These are phyloP conservation scores for Tetranychus truncatus DNA, from an alignment of 2,888 invertebrate species.

Conservation along the genomic window DNA sequence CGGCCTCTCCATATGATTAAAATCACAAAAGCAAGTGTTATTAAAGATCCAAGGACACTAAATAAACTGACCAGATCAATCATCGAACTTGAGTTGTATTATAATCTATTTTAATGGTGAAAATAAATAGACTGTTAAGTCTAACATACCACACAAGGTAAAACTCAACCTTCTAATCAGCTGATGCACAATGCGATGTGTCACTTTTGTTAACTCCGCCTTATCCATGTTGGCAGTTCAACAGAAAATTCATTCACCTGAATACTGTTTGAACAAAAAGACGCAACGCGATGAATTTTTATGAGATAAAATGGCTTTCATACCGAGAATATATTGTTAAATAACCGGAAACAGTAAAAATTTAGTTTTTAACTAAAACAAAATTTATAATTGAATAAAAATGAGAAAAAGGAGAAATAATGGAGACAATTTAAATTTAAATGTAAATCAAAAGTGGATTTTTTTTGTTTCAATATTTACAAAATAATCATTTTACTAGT, in stretches of 20 bases:
- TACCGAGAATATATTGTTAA: not conserved
- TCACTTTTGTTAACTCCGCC: not conserved
- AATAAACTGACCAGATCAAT: not conserved
- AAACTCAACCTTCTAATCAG: not conserved
- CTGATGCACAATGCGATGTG: not conserved
- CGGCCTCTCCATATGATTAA: not conserved
- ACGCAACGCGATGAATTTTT: too few relatives aligned
- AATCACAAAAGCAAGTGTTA: not conserved
- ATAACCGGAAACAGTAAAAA: not conserved
- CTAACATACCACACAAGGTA: not conserved
- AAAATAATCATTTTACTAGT: not conserved
- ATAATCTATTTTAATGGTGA: not conserved
- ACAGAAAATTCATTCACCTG: not conserved
- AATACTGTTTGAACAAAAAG: too few relatives aligned
- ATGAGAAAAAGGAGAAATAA: not conserved
- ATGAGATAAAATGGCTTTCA: too few relatives aligned
- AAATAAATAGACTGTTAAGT: not conserved
- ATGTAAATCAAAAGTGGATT: not conserved
- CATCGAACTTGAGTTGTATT: not conserved
- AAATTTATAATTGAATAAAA: not conserved
- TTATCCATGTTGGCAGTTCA: not conserved
- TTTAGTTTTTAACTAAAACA: not conserved
- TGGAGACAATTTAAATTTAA: not conserved
- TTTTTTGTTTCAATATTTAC: constrained; percentile 1
- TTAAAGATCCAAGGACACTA: not conserved